A percentile compares a stretch with the other conserved stretches of the same genome.
These are phyloP conservation scores for Drosophila demipolita DNA, from an alignment of 2,888 invertebrate species.

Conservation along the genomic window DNA sequence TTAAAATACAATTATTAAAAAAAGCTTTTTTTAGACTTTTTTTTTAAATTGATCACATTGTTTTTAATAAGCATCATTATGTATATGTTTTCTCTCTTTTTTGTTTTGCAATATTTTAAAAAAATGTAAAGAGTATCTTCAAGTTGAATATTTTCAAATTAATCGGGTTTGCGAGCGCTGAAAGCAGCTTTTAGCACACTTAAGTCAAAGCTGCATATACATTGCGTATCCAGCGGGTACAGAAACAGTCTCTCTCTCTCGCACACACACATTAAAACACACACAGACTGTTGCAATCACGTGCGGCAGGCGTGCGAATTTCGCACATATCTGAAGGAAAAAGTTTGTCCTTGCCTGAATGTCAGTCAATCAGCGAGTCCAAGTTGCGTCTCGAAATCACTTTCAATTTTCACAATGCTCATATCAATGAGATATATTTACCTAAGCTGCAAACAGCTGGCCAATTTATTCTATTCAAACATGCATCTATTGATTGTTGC, in stretches of 20 bases:
- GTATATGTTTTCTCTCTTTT: neutral
- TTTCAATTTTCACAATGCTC: constrained; percentile 39
- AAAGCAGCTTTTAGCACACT: constrained; percentile 24
- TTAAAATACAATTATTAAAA: neutral
- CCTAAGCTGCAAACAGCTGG: constrained; percentile 26
- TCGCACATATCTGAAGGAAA: constrained; percentile 12
- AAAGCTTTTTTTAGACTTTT: neutral
- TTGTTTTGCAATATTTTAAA: neutral
- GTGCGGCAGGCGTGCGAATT: constrained; percentile 63
- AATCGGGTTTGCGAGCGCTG: constrained; percentile 20
- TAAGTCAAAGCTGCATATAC: constrained; percentile 1
- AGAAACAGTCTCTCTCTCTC: constrained; percentile 4
- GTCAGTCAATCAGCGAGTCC: constrained; percentile 54
- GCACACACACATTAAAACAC: constrained; percentile 7
- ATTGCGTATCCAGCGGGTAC: constrained; percentile 54
- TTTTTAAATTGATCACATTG: neutral
- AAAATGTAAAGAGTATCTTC: constrained; percentile 9
- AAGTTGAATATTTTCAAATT: neutral
- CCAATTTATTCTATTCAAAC: constrained; percentile 8
- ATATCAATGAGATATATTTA: constrained; percentile 41
- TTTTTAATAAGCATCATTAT: neutral
- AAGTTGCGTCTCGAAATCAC: constrained; percentile 43
- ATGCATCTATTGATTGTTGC: constrained; percentile 24
- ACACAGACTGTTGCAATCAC: constrained; percentile 31
- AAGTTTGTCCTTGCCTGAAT: constrained; percentile 79